These are phyloP conservation scores for Polyommatus iphigenia DNA, from an alignment of 2,888 invertebrate genomes.

Conservation along the genomic window DNA sequence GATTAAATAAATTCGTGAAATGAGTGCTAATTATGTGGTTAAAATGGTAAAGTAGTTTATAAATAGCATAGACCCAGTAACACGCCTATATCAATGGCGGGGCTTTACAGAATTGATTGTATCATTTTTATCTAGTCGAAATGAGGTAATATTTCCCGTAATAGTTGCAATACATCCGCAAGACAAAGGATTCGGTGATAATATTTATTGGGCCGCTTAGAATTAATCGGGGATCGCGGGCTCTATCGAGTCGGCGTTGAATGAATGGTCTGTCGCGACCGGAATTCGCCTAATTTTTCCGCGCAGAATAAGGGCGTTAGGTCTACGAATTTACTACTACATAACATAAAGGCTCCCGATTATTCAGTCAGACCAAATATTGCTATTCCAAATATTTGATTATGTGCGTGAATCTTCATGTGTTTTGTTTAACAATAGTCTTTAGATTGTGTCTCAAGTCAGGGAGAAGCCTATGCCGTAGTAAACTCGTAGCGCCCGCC, in stretches of 20 bases:
- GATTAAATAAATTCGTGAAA: neutral
- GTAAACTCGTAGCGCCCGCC: slow-evolving; percentile 60
- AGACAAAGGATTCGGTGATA: slow-evolving; percentile 76
- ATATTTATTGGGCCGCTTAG: slow-evolving; percentile 79
- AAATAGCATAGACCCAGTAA: neutral
- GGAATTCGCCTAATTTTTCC: slow-evolving; percentile 69
- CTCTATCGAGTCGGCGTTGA: slow-evolving; percentile 62
- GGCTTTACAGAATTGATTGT: slow-evolving; percentile 8
- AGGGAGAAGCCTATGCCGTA: slow-evolving; percentile 48
- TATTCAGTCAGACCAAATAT: too few relatives aligned
- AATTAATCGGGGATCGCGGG: slow-evolving; percentile 76
- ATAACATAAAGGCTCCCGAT: neutral
- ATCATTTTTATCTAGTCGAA: slow-evolving; percentile 14
- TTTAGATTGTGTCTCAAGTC: neutral
- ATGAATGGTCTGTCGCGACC: slow-evolving; percentile 73
- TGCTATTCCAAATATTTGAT: too few relatives aligned
- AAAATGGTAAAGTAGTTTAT: neutral
- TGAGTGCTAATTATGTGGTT: neutral
- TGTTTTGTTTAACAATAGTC: too few relatives aligned
- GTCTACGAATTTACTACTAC: neutral
- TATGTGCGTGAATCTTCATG: too few relatives aligned
- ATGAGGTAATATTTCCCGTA: slow-evolving; percentile 24
- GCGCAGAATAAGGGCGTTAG: slow-evolving; percentile 48
- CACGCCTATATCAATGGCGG: neutral
- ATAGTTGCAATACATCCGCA: slow-evolving; percentile 50